Percentiles rank a stretch among this genome's conserved stretches.
Conservation (phyloP, 2,888 invertebrate genomes). For the Drosophila neutralis region DNA sequence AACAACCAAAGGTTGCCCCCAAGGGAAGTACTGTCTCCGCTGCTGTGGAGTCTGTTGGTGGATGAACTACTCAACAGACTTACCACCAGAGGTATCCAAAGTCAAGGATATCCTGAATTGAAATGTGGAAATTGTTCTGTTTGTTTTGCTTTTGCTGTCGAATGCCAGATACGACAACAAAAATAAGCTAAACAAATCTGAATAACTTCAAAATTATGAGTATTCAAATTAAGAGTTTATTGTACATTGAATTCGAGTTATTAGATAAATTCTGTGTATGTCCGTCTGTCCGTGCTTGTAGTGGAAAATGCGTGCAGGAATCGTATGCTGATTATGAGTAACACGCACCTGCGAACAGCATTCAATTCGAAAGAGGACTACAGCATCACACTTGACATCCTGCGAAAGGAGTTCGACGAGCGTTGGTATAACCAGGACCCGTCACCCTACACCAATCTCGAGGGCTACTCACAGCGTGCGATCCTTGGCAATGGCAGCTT, state of each 20-base stretch:
- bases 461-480: conserved; percentile 56
- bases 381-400: conserved; percentile 33
- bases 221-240: conserved; percentile 58
- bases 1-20: too few relatives aligned
- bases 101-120: too few relatives aligned
- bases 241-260: conserved; percentile 25
- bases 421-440: conserved; percentile 55
- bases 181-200: not conserved
- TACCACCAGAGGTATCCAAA: too few relatives aligned
- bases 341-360: conserved; percentile 17
- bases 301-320: conserved; percentile 51
- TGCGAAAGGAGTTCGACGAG: conserved; percentile 58
- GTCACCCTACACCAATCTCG: conserved; percentile 64
- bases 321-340: conserved; percentile 59
- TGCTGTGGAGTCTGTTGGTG: too few relatives aligned
- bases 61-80: too few relatives aligned
- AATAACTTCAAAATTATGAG: conserved; percentile 44
- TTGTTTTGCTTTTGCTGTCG: conserved; percentile 37
- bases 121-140: conserved; percentile 16
- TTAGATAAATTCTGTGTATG: conserved; percentile 19
- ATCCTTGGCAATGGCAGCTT: conserved; percentile 69
- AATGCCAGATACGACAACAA: not conserved
- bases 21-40: too few relatives aligned
- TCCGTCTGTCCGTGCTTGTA: conserved; percentile 28
- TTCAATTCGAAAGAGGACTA: conserved; percentile 71